Evolutionary conservation across 2,797 vertebrate genomes (phyloP).

Genomic region (Chiroxiphia lanceolata): DNA sequence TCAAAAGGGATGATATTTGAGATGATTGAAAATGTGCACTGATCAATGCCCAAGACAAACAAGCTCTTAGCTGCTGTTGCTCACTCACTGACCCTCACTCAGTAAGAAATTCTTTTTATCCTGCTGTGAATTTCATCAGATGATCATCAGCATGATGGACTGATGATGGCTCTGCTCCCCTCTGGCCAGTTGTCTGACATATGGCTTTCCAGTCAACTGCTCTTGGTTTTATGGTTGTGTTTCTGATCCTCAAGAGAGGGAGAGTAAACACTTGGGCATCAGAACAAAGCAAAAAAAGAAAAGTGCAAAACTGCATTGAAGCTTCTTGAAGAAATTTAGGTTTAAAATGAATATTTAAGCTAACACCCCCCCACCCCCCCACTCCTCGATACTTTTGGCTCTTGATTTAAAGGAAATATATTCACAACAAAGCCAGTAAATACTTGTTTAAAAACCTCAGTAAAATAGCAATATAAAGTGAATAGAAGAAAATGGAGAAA

Average conservation of each 20-base stretch:
- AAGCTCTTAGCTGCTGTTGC: neutral
- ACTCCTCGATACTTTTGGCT: neutral
- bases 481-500: neutral
- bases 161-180: neutral
- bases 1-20: slow-evolving; percentile 28
- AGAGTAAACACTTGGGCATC: neutral
- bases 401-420: neutral
- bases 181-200: neutral
- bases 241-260: neutral
- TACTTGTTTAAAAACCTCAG: neutral
- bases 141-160: neutral
- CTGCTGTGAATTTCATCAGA: slow-evolving; percentile 2
- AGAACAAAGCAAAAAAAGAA: neutral
- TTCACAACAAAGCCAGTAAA: neutral
- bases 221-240: neutral
- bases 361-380: neutral
- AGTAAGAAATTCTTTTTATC: neutral
- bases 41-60: neutral
- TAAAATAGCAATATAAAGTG: neutral
- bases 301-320: neutral
- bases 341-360: neutral
- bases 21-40: slow-evolving; percentile 6
- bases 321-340: neutral
- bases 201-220: neutral
- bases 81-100: neutral